A percentile compares a stretch with the other conserved stretches of the same genome.
Evolutionary conservation across 1,140 invertebrate species (phyloP).

Genomic region (Octopus sinensis): DNA sequence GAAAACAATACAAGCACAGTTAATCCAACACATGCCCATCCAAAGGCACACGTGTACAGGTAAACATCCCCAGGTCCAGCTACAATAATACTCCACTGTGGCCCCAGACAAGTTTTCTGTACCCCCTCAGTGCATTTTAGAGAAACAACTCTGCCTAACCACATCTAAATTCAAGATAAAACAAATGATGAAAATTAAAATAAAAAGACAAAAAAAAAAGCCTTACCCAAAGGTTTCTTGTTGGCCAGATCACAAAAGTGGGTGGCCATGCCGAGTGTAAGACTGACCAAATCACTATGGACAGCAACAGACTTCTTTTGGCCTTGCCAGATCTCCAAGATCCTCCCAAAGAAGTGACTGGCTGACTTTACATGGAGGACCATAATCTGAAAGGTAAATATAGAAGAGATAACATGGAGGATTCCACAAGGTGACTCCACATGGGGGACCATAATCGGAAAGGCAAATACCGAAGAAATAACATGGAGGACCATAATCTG

Average conservation of each 20-base stretch:
- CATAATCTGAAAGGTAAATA: conserved; percentile 21
- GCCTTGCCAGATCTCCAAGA: conserved; percentile 28
- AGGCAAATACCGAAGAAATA: neutral
- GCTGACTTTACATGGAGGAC: conserved; percentile 29
- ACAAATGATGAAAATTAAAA: too few relatives aligned
- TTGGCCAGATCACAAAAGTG: conserved; percentile 22
- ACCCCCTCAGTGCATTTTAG: too few relatives aligned
- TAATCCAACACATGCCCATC: too few relatives aligned
- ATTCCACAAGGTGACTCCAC: conserved; percentile 25
- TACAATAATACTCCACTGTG: too few relatives aligned
- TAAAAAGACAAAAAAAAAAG: neutral
- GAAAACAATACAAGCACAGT: too few relatives aligned
- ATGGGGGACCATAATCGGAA: conserved; percentile 26
- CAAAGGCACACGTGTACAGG: too few relatives aligned
- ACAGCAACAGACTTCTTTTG: conserved; percentile 13
- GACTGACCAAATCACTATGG: conserved; percentile 9
- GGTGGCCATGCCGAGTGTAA: conserved; percentile 21
- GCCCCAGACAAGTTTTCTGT: too few relatives aligned
- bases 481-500: conserved; percentile 23
- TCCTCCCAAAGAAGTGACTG: conserved; percentile 33
- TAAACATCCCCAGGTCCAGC: too few relatives aligned
- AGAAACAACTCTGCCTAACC: too few relatives aligned
- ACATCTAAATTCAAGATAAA: too few relatives aligned
- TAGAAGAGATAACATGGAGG: too few relatives aligned
- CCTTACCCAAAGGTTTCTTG: conserved; percentile 25